Evolutionary conservation across 2,113 vertebrate genomes (phyloP), one percentile per base, ranked within the genome.

Genomic region (Eurypyga helias): DNA sequence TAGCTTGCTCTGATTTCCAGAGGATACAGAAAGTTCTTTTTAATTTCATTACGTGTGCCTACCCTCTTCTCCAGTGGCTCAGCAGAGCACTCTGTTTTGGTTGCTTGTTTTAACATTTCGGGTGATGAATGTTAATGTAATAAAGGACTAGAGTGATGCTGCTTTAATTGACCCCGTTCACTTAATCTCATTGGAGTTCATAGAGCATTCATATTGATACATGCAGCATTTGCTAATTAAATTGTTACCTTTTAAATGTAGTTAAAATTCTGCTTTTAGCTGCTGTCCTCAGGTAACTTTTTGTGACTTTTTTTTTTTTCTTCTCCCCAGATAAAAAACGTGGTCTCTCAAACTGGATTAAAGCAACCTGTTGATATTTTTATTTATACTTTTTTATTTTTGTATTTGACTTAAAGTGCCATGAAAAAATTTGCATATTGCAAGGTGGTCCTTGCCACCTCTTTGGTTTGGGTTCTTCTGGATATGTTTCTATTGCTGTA

Each of bases 341-440:
- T 96, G 86, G 52, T 96, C 69, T 96, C 58, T 97, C 93, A 98
- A 98, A 97, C 92, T 94, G 97, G 95, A 98, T 96, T 98, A 97
- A 96, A 97, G 66, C 90, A 96, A 58, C 92, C 94, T 96, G 91
- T 96, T 98, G 95, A 95, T 93, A 93, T 97, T 98, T 98, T 96
- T 98, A 98, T 98, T 98, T 98, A 98, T 97, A 98, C 95, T 97
- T 97, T 97, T 98, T 95, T 92, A 87, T 96, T 97, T 96, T 98
- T 98, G 93, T 97, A 97, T 97, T 98, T 97, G 97, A 98, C 93
- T 97, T 96, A 96, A 98, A 98, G 98, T 98, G 98, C 98, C 98
- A 99, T 99, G 99, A 99, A 99, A 98, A 99, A 99, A 99, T 99
- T 99, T 96, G 99, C 99, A 92, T 99, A 99, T 98, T 99, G 99